Base-by-base conservation (phyloP, 2,888 invertebrate species). In the Eupsilia transversa region DNA sequence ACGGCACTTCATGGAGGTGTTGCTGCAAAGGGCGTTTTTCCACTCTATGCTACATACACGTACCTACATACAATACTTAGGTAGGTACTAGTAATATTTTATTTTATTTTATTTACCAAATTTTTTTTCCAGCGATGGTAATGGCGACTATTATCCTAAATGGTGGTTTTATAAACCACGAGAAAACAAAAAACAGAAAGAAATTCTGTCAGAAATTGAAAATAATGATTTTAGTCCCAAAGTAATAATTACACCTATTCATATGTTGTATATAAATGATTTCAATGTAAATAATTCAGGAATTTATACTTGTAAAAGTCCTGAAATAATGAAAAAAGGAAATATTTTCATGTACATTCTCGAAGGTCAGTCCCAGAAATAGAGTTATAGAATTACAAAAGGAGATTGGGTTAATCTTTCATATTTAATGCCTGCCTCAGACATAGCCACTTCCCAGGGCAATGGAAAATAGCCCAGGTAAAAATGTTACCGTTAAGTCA, bases 271-370 rank as follows among this genome's bases (percentile, higher is more conserved):
- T 73, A 81, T 91, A 56, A 67, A 71, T 61, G 38, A 84, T 81
- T 91, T 89, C 65, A 77, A 77, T 65, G 23, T 23, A 14, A 80
- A 83, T 57, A 66, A 89, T 79, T 87, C 90, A 17, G 92, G 91
- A 41, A 82, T 91, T 63, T 91, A 91, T 72, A 74, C 35, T 12
- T 91, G 91, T 72, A 65, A 71, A 74, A 74, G 67, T 66, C 61
- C 77, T 41, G 78, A 67, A 59, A 23, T 49, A 41, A 30, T n/a
- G n/a, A 17, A 56, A 60, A 67, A 69, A n/a, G 57, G 46, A 49
- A 75, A 64, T 30, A 35, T 33, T 17, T 80, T 88, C 12, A 74
- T 61, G 12, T 87, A 87, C 60, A 67, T 81, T 41, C 64, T 87
- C 30, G 87, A 87, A 78, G 85, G 88, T 87, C 17, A 81, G 86